These are phyloP conservation scores for Brachionichthys hirsutus DNA, from an alignment of 2,113 vertebrate species.

Conservation along the genomic window DNA sequence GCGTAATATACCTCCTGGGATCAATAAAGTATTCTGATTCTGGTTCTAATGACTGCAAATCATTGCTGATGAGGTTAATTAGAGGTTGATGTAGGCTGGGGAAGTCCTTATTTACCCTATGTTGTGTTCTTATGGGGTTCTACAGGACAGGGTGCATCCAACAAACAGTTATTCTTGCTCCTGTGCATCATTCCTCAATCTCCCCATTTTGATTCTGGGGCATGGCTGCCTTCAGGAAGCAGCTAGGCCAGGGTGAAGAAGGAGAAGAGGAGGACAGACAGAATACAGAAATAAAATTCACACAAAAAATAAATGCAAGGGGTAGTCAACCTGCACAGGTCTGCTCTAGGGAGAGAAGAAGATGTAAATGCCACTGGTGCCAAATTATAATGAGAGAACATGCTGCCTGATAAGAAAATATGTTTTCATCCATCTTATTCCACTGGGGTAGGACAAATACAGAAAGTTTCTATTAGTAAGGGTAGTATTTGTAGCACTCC, in stretches of 20 bases:
- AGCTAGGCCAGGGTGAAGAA: slow-evolving; percentile 9
- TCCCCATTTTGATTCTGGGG: slow-evolving; percentile 1
- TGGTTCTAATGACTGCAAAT: slow-evolving; percentile 4
- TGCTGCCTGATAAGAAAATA: too few relatives aligned
- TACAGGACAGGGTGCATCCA: neutral
- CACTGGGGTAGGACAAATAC: too few relatives aligned
- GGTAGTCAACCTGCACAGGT: slow-evolving; percentile 1
- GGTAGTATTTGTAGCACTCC: too few relatives aligned
- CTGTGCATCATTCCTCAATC: slow-evolving; percentile 36
- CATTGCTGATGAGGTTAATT: slow-evolving; percentile 22
- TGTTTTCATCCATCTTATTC: slow-evolving; percentile 7
- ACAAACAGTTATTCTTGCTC: slow-evolving; percentile 13
- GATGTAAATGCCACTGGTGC: too few relatives aligned
- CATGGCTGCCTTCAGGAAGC: neutral
- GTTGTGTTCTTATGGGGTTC: slow-evolving; percentile 26
- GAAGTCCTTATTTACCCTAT: slow-evolving; percentile 4
- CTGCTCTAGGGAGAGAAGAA: neutral
- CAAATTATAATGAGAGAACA: too few relatives aligned
- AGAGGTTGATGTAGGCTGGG: slow-evolving; percentile 1
- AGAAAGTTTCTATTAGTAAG: too few relatives aligned
- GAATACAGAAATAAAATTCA: too few relatives aligned
- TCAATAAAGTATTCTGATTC: slow-evolving; percentile 15
- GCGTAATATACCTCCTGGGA: too few relatives aligned
- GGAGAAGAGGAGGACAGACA: too few relatives aligned
- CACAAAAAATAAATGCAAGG: neutral